Percentiles rank a stretch among this genome's conserved stretches.
Conservation (phyloP, 1,140 invertebrate species). For the Dendrolimus kikuchii region DNA sequence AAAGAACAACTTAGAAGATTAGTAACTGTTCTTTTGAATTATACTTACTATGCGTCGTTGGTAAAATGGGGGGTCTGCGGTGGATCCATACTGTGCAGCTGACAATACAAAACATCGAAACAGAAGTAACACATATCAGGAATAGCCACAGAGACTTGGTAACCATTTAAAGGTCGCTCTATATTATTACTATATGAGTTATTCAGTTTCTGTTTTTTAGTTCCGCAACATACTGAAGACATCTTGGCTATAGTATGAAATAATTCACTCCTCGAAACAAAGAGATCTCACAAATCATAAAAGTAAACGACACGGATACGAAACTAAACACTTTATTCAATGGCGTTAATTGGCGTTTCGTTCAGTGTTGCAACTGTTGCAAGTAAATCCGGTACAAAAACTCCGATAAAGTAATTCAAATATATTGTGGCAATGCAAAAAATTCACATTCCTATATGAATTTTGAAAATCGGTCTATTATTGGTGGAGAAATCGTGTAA, state of each 20-base stretch:
- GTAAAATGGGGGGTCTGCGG: slow-evolving; percentile 92
- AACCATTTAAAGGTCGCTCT: slow-evolving; percentile 73
- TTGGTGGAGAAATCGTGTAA: too few species aligned
- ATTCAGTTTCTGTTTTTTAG: slow-evolving; percentile 91
- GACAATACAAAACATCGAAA: slow-evolving; percentile 96
- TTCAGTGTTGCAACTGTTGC: background rate
- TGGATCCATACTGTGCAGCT: slow-evolving; percentile 92
- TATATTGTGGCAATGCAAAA: too few species aligned
- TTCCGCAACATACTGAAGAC: slow-evolving; percentile 90
- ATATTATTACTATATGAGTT: slow-evolving; percentile 74
- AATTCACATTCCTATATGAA: too few species aligned
- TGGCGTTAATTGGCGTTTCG: slow-evolving; percentile 29
- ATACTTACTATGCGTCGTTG: slow-evolving; percentile 95
- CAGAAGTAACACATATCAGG: slow-evolving; percentile 99
- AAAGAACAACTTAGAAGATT: slow-evolving; percentile 25
- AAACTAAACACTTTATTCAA: slow-evolving; percentile 49
- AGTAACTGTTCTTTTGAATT: slow-evolving; percentile 6
- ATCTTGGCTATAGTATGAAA: slow-evolving; percentile 68
- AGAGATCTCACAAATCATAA: slow-evolving; percentile 38
- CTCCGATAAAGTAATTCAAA: too few species aligned
- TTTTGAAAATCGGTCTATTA: too few species aligned
- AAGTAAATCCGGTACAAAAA: background rate
- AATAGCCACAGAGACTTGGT: slow-evolving; percentile 82
- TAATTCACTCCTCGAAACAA: slow-evolving; percentile 40
- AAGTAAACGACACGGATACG: slow-evolving; percentile 56